phyloP scores from a whole-genome alignment of 2,797 vertebrate genomes.

The Neoniphon sammara region DNA sequence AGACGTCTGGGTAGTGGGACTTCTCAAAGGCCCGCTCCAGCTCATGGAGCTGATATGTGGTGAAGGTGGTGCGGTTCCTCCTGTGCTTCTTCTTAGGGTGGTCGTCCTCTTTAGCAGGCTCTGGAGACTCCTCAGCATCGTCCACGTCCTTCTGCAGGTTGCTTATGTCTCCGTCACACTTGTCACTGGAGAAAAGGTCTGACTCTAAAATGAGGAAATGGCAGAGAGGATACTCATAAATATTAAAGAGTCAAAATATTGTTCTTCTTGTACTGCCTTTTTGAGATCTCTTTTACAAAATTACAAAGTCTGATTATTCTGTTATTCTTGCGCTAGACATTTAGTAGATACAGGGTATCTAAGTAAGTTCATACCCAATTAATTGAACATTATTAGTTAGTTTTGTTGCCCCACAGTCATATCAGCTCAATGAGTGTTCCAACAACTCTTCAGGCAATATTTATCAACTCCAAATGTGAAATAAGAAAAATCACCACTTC shows the following conservation, averaged over 20 bases:
- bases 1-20: slow-evolving; percentile 93
- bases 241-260: background rate
- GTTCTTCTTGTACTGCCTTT: background rate
- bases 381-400: too few relatives aligned
- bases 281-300: background rate
- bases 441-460: background rate
- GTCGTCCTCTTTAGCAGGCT: slow-evolving; percentile 82
- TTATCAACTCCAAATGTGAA: background rate
- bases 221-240: background rate
- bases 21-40: slow-evolving; percentile 92
- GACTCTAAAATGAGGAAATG: slow-evolving; percentile 70
- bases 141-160: slow-evolving; percentile 79
- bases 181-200: slow-evolving; percentile 85
- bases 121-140: slow-evolving; percentile 77
- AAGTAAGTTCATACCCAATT: too few relatives aligned
- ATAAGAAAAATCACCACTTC: background rate
- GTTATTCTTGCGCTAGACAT: too few relatives aligned
- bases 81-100: slow-evolving; percentile 91
- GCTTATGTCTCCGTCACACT: slow-evolving; percentile 83
- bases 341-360: too few relatives aligned
- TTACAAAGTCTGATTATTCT: too few relatives aligned
- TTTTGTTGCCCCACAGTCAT: too few relatives aligned
- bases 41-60: slow-evolving; percentile 93
- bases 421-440: background rate
- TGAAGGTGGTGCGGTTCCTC: slow-evolving; percentile 92